Evolutionary conservation across 2,888 invertebrate species (phyloP).

Genomic region (Alloscopus bannaensis): DNA sequence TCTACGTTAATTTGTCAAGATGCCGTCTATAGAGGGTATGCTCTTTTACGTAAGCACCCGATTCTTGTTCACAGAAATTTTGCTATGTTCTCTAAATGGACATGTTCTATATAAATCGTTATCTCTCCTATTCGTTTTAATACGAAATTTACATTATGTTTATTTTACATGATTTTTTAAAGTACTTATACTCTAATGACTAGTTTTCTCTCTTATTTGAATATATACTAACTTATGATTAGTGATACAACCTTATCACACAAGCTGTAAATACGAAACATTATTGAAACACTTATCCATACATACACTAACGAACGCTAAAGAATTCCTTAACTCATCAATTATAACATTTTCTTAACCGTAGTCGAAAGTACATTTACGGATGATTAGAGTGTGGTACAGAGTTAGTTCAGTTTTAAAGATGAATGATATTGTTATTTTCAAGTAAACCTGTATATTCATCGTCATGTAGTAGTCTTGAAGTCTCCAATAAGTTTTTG

Average conservation of each 20-base stretch:
- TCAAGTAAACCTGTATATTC: conserved; percentile 18
- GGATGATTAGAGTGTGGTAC: background rate
- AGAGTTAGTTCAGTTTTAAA: conserved; percentile 1
- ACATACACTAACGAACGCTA: background rate
- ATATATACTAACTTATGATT: background rate
- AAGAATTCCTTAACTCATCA: background rate
- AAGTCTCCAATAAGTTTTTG: conserved; percentile 34
- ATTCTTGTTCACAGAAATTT: background rate
- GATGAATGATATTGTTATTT: conserved; percentile 21
- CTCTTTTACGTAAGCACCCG: conserved; percentile 24
- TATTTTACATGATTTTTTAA: background rate
- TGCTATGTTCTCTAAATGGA: background rate
- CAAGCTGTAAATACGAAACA: background rate
- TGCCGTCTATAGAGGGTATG: too few relatives aligned
- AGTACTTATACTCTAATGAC: background rate
- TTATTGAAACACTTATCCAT: background rate
- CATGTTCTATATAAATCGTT: background rate
- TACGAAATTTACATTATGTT: background rate
- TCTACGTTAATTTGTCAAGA: conserved; percentile 15
- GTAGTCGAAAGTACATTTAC: conserved; percentile 8
- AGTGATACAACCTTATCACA: background rate
- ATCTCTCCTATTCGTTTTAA: background rate
- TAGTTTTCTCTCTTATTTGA: background rate
- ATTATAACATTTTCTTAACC: background rate
- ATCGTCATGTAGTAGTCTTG: conserved; percentile 34